Evolutionary conservation across 2,113 vertebrate species (phyloP), one percentile per base, ranked within the genome.

Genomic region (Carettochelys insculpta): DNA sequence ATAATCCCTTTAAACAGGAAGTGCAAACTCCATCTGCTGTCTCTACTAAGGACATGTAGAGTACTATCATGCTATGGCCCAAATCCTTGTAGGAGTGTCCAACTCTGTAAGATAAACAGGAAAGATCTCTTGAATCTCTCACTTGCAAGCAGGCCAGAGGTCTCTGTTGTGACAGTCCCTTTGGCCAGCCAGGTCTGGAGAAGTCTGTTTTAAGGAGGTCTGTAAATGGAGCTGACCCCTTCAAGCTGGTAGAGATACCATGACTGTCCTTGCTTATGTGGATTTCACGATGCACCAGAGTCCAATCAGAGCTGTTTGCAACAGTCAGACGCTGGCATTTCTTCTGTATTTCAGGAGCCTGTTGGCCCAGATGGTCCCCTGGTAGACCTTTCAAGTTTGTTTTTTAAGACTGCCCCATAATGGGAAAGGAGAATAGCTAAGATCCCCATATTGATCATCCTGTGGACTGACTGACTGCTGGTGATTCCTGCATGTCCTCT

Each of bases 121-220:
- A 24, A 68, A 22, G 61, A 20, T 38, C 54, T 75, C 75, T 38
- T 2, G 3, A 88, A 53, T 14, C 65, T 92, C 86, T 50, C 58
- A 76, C 47, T 43, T 76, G 75, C 29, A 34, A 79, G 65, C 7
- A 4, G 22, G 43, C 53, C 19, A 4, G 56, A 47, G 27, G 80
- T 83, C 14, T 5, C 43, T 13, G 12, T 31, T 2, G 4, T 14
- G 14, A 5, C n/a, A 61, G 87, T 91, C 5, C 38, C 0, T 0
- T 20, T 56, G 58, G 14, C 83, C 77, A 1, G 56, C 80, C 76
- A 90, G 79, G 41, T 91, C 4, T 27, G 78, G 56, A 87, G 56
- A 50, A 52, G 24, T n/a, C 17, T 1, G 34, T 38, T 38, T 38
- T 38, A 65, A 65, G 17, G 2, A 20, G 61, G 61, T 34, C 61